Base-by-base conservation (phyloP, 2,797 vertebrate genomes). In the Epinephelus coioides region DNA sequence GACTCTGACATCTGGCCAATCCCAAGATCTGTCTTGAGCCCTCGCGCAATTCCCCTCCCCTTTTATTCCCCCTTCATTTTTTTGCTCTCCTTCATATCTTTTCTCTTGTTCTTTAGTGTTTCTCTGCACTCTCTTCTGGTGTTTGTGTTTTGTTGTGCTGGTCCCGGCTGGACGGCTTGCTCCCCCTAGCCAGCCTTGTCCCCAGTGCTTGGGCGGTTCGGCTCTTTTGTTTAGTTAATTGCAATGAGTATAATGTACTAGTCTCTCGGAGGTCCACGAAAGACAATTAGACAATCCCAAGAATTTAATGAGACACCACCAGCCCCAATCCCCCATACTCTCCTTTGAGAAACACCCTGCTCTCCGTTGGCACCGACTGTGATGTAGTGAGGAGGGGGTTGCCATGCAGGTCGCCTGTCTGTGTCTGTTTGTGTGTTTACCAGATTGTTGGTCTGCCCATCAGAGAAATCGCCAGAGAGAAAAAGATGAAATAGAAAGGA, bases 171-270 rank as follows among this genome's bases (percentile, higher is more conserved):
- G 93, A 88, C 85, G 88, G 87, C 88, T 90, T 84, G 83, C 88
- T 88, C 86, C 89, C 88, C 81, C 86, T 87, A 89, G 88, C 86
- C 84, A 81, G 89, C 84, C 88, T 89, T 74, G 89, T 93, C 94
- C 97, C 96, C 96, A 96, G 96, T 94, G 97, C 97, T 97, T 97
- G 97, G 97, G 97, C 97, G 96, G 97, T 98, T 99, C 96, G 96
- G 86, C 96, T 97, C 97, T 97, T 99, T 99, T 99, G 98, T 99
- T 98, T 97, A 95, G 95, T 98, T 99, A 99, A 99, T 99, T 99
- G 97, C 97, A 97, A 98, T 98, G 97, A 98, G 98, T 97, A 98
- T 99, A 98, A 98, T 99, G 97, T 99, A 97, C 97, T 97, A 97
- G 97, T 97, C 97, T 98, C 97, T 99, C 97, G 94, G 97, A 98